Conservation (phyloP, 2,113 vertebrate genomes). For the Scomber japonicus region DNA sequence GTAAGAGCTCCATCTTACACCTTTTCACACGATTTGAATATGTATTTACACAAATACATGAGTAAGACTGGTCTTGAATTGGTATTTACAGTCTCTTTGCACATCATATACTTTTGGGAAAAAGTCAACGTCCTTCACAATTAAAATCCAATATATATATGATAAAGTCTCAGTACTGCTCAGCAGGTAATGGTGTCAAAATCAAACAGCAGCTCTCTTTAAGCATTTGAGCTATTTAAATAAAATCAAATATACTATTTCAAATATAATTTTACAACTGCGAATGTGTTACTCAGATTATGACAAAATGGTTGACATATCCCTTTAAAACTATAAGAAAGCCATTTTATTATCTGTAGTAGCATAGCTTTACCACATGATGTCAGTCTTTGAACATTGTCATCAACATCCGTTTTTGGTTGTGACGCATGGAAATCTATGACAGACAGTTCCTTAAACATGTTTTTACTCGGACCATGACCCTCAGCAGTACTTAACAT, state of each 20-base stretch:
- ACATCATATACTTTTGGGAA: not conserved
- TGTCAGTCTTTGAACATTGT: constrained; percentile 50
- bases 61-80: not conserved
- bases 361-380: constrained; percentile 35
- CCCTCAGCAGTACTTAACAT: not conserved
- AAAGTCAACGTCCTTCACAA: not conserved
- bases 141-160: not conserved
- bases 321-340: not conserved
- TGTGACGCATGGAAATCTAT: not conserved
- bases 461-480: not conserved
- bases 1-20: not conserved
- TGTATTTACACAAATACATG: constrained; percentile 33
- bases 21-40: not conserved
- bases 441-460: not conserved
- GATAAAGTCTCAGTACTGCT: not conserved
- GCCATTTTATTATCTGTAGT: constrained; percentile 32
- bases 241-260: not conserved
- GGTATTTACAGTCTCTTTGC: not conserved
- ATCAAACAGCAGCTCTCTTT: not conserved
- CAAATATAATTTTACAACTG: not conserved
- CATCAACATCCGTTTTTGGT: not conserved
- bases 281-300: not conserved
- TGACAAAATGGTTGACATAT: not conserved
- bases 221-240: not conserved
- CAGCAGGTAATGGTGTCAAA: not conserved